Evolutionary conservation across 1,140 invertebrate genomes (phyloP).

Genomic region (Metaphire vulgaris): DNA sequence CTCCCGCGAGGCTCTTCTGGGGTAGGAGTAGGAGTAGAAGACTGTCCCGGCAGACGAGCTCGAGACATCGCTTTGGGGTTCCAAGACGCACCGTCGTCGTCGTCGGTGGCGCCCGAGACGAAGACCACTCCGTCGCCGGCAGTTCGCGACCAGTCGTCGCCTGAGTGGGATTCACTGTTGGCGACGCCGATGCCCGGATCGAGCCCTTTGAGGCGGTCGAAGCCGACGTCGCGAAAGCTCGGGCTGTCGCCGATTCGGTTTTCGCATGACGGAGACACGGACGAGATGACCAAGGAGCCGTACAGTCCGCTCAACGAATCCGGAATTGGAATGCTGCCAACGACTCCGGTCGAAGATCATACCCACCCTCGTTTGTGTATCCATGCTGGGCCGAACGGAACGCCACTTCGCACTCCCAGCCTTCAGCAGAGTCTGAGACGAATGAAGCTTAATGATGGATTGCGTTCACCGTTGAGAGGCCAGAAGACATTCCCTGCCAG

Average conservation of each 20-base stretch:
- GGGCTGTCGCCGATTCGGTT: conserved; percentile 4
- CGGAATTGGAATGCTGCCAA: background rate
- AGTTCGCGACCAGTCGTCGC: background rate
- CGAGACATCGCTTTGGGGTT: too few species aligned
- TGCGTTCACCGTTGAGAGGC: background rate
- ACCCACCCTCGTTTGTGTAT: background rate
- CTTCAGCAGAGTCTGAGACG: conserved; percentile 12
- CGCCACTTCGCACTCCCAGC: background rate
- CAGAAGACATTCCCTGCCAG: too few species aligned
- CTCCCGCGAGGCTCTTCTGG: too few species aligned
- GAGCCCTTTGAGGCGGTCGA: conserved; percentile 8
- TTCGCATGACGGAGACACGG: conserved; percentile 1
- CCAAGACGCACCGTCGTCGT: background rate
- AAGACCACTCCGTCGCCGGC: background rate
- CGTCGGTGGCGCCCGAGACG: background rate
- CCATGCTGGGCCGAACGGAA: background rate
- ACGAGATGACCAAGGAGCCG: background rate
- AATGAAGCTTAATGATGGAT: conserved; percentile 10
- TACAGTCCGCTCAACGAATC: conserved; percentile 6
- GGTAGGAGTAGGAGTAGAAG: too few species aligned
- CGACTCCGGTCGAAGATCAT: conserved; percentile 2
- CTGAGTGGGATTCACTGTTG: conserved; percentile 11
- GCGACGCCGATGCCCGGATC: conserved; percentile 9
- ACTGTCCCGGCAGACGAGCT: too few species aligned
- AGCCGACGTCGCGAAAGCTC: background rate